Evolutionary conservation across 2,797 vertebrate species (phyloP).

Genomic region (Ispidina picta): DNA sequence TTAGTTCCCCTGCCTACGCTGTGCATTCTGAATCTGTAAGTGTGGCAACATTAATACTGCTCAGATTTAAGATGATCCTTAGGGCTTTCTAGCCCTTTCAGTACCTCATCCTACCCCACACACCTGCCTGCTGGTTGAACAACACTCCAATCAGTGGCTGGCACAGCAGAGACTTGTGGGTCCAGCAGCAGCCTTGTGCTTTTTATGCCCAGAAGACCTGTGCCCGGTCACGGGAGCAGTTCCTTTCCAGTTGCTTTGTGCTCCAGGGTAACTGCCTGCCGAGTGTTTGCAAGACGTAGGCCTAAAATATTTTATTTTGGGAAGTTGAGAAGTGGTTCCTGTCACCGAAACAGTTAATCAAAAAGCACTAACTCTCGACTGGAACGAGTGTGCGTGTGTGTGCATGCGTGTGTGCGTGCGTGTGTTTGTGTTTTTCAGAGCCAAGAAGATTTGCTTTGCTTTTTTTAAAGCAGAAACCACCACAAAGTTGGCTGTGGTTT

Average conservation of each 20-base stretch:
- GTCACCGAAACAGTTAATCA: constrained; percentile 62
- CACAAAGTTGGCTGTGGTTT: constrained; percentile 68
- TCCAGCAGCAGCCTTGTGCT: background rate
- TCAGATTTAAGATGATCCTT: background rate
- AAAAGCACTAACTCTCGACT: constrained; percentile 15
- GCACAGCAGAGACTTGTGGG: background rate
- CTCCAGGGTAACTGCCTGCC: background rate
- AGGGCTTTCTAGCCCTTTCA: background rate
- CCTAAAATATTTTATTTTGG: constrained; percentile 11
- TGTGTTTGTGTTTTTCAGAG: constrained; percentile 56
- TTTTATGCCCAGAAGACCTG: background rate
- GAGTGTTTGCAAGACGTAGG: background rate
- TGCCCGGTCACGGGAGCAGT: background rate
- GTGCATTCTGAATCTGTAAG: background rate
- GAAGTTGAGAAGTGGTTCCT: background rate
- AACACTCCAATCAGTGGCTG: background rate
- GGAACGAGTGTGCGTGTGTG: background rate
- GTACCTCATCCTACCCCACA: background rate
- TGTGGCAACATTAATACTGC: background rate
- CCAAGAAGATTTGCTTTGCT: constrained; percentile 51
- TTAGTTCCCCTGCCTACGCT: constrained; percentile 4
- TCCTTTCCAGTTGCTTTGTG: background rate
- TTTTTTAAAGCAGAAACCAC: constrained; percentile 66
- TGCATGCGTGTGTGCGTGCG: background rate
- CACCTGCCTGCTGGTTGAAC: background rate